phyloP scores from a whole-genome alignment of 37 sponge, comb jelly and placozoan species.

The Cladorhizidae sp. region DNA sequence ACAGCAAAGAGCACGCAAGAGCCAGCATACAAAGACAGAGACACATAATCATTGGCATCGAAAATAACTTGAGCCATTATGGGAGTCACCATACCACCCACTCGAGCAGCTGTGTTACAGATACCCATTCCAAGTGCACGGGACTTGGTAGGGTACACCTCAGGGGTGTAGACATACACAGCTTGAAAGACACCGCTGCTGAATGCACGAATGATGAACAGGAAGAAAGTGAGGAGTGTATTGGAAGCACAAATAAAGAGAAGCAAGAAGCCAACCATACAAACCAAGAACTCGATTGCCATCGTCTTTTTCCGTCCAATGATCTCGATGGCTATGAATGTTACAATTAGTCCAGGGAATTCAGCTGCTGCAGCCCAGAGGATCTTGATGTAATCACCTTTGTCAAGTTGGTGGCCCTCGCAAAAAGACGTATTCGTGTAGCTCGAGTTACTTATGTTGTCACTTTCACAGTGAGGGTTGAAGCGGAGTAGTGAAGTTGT shows the following conservation, averaged over 20 bases:
- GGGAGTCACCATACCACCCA: constrained; percentile 77
- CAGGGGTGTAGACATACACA: constrained; percentile 82
- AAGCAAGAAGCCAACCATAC: constrained; percentile 60
- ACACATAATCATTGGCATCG: constrained; percentile 35
- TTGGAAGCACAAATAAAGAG: constrained; percentile 65
- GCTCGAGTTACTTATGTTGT: not conserved
- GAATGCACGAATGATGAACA: constrained; percentile 69
- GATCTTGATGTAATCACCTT: constrained; percentile 60
- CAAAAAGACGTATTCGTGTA: not conserved
- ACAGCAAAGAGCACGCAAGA: constrained; percentile 29
- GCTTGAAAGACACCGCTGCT: constrained; percentile 80
- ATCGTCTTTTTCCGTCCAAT: constrained; percentile 85
- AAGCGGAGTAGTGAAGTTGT: constrained; percentile 68
- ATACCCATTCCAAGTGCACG: constrained; percentile 67
- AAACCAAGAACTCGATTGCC: constrained; percentile 56
- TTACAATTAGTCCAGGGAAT: constrained; percentile 72
- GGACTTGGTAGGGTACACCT: constrained; percentile 80
- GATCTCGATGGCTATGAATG: constrained; percentile 59
- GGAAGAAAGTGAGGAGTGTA: constrained; percentile 53
- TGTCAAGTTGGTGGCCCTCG: constrained; percentile 11
- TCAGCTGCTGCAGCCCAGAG: constrained; percentile 82
- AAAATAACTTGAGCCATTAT: constrained; percentile 69
- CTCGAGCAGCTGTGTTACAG: constrained; percentile 50
- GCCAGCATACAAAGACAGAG: constrained; percentile 44
- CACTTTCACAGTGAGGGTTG: constrained; percentile 63